These are phyloP conservation scores for Stenoptilia bipunctidactyla DNA, from an alignment of 2,888 invertebrate genomes.

Conservation along the genomic window DNA sequence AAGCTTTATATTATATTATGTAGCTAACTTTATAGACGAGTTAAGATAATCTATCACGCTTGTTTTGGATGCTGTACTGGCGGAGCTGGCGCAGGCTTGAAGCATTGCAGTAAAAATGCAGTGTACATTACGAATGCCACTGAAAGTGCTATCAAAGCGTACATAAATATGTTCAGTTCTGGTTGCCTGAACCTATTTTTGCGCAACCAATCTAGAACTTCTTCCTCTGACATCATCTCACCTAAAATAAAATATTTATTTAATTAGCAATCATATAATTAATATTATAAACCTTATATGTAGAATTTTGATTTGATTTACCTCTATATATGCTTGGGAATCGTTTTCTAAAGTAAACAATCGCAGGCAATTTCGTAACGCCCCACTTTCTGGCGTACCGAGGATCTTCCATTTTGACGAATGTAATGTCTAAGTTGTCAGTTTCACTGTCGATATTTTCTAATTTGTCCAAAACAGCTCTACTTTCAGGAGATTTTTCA, in stretches of 20 bases:
- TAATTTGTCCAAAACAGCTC: slow-evolving; percentile 84
- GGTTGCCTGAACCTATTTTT: slow-evolving; percentile 95
- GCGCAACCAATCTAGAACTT: slow-evolving; percentile 92
- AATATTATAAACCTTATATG: background rate
- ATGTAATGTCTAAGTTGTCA: slow-evolving; percentile 93
- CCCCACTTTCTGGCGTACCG: slow-evolving; percentile 95
- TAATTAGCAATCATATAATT: background rate
- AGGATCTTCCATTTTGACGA: slow-evolving; percentile 93
- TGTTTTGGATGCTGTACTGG: slow-evolving; percentile 76
- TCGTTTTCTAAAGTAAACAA: slow-evolving; percentile 91
- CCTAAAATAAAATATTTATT: slow-evolving; percentile 57
- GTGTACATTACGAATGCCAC: slow-evolving; percentile 91
- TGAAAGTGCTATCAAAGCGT: slow-evolving; percentile 87
- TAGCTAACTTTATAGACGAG: no score
- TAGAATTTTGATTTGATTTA: slow-evolving; percentile 26
- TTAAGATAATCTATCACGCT: slow-evolving; percentile 54
- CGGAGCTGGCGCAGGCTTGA: slow-evolving; percentile 79
- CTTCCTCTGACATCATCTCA: slow-evolving; percentile 84
- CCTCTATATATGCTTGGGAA: slow-evolving; percentile 95
- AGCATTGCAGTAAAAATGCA: slow-evolving; percentile 90
- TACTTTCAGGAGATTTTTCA: slow-evolving; percentile 85
- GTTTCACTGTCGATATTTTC: slow-evolving; percentile 97
- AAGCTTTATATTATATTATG: no score
- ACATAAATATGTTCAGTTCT: slow-evolving; percentile 94
- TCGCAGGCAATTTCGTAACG: slow-evolving; percentile 89